These are phyloP conservation scores for Latrodectus geometricus DNA, from an alignment of 1,140 invertebrate species.

Conservation along the genomic window DNA sequence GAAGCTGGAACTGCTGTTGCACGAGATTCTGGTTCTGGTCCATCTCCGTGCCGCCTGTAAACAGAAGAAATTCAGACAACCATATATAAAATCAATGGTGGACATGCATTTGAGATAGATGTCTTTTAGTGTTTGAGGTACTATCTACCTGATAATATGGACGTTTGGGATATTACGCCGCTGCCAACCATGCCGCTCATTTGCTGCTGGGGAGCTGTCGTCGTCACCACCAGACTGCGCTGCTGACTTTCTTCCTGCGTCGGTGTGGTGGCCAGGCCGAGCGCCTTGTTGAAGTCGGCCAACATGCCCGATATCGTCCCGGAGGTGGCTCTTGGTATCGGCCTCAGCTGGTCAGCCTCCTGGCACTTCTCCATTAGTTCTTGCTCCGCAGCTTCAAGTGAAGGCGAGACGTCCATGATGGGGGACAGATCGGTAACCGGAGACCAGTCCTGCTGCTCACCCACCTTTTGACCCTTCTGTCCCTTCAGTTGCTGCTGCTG, in stretches of 20 bases:
- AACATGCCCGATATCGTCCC: slow-evolving; percentile 72
- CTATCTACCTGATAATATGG: neutral
- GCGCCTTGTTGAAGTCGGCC: slow-evolving; percentile 71
- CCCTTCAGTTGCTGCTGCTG: slow-evolving; percentile 56
- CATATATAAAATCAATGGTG: neutral
- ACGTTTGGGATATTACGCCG: neutral
- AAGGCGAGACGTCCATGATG: slow-evolving; percentile 72
- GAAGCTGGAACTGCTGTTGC: slow-evolving; percentile 63
- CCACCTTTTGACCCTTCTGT: neutral
- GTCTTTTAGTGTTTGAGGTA: neutral
- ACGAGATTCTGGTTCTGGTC: slow-evolving; percentile 65
- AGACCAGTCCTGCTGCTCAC: slow-evolving; percentile 67
- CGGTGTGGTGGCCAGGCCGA: slow-evolving; percentile 54
- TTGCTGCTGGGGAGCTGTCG: slow-evolving; percentile 27
- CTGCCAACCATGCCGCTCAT: slow-evolving; percentile 22
- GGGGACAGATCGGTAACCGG: slow-evolving; percentile 72
- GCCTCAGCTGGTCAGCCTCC: slow-evolving; percentile 14
- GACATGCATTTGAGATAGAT: too few relatives aligned
- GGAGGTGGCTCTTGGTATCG: slow-evolving; percentile 63
- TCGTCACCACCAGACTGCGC: neutral
- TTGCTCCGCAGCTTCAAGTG: slow-evolving; percentile 70
- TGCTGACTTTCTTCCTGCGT: slow-evolving; percentile 11
- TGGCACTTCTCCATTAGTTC: slow-evolving; percentile 68
- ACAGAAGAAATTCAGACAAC: neutral
- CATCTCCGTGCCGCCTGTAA: slow-evolving; percentile 46